Conservation (phyloP, 2,888 invertebrate species). For the Pasiphila rectangulata region DNA sequence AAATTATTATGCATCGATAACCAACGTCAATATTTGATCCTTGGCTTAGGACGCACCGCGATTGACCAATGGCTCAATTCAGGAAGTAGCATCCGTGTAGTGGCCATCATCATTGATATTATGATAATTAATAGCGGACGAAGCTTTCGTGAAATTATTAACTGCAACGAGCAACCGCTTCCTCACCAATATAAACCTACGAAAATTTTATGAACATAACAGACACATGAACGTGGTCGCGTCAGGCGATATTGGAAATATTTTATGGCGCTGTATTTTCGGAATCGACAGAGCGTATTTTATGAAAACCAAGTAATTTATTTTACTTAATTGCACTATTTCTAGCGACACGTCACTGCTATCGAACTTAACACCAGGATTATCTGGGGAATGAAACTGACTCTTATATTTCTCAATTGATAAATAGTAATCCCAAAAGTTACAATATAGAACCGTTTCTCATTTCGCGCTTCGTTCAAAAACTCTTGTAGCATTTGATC, state of each 20-base stretch:
- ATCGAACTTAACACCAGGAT: constrained; percentile 18
- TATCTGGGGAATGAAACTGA: constrained; percentile 24
- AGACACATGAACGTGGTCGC: constrained; percentile 28
- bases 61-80: constrained; percentile 9
- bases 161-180: constrained; percentile 46
- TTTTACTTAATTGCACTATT: constrained; percentile 18
- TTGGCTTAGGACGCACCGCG: constrained; percentile 14
- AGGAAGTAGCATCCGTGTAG: constrained; percentile 19
- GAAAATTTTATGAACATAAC: constrained; percentile 39
- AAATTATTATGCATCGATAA: constrained; percentile 46
- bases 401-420: constrained; percentile 20
- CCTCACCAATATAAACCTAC: constrained; percentile 43
- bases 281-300: constrained; percentile 11
- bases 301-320: constrained; percentile 10
- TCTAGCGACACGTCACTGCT: not conserved
- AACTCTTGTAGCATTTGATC: constrained; percentile 44
- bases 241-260: constrained; percentile 32
- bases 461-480: constrained; percentile 36
- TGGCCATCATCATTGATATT: constrained; percentile 13
- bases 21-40: constrained; percentile 35
- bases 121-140: constrained; percentile 44
- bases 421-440: constrained; percentile 42
- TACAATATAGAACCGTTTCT: constrained; percentile 34
- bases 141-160: constrained; percentile 56
- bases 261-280: constrained; percentile 23